A percentile compares a stretch with the other conserved stretches of the same genome.
Conservation (phyloP, 2,888 invertebrate genomes). For the Scaptomyza tumidula region DNA sequence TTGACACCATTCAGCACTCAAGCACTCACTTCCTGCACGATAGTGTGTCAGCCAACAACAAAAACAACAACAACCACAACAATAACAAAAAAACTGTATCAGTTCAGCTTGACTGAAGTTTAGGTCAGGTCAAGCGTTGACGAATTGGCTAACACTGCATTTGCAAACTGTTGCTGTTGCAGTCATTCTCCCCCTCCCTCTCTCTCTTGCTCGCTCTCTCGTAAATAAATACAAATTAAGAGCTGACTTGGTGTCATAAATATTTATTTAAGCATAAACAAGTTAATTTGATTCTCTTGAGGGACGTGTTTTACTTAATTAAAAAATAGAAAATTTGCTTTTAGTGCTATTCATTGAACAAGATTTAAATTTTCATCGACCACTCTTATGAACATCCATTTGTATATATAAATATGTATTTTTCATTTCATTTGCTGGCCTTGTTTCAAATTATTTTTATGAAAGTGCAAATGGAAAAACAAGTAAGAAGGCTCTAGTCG, state of each 20-base stretch:
- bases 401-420: too few species aligned
- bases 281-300: too few species aligned
- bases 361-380: too few species aligned
- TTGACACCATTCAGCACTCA: conserved; percentile 23
- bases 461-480: conserved; percentile 37
- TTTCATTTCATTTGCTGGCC: conserved; percentile 13
- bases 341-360: too few species aligned
- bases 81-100: conserved; percentile 42
- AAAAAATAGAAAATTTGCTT: too few species aligned
- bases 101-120: conserved; percentile 10
- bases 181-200: background rate
- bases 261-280: too few species aligned
- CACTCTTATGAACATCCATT: too few species aligned
- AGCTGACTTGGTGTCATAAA: too few species aligned
- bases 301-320: too few species aligned
- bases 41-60: background rate
- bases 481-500: too few species aligned
- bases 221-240: too few species aligned
- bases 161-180: conserved; percentile 46
- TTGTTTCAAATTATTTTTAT: conserved; percentile 6
- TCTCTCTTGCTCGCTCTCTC: background rate
- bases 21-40: conserved; percentile 24
- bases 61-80: background rate
- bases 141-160: conserved; percentile 28
- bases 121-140: conserved; percentile 48